Evolutionary conservation across 2,888 invertebrate species (phyloP).

Genomic region (Perizoma affinitatum): DNA sequence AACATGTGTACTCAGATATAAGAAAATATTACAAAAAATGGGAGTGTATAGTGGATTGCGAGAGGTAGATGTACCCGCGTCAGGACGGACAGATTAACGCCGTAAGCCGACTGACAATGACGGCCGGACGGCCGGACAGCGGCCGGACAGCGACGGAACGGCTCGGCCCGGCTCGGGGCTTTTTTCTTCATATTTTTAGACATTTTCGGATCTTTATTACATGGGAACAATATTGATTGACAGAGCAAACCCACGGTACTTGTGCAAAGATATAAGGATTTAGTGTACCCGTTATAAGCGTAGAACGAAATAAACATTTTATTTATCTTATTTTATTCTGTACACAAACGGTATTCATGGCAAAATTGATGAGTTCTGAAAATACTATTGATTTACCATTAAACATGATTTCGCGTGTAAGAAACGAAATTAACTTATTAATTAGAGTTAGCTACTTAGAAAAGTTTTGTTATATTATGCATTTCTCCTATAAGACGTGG

Average conservation of each 20-base stretch:
- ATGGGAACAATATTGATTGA: slow-evolving; percentile 28
- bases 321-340: too few species aligned
- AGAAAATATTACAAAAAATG: slow-evolving; percentile 24
- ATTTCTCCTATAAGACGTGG: too few species aligned
- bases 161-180: slow-evolving; percentile 8
- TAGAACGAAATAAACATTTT: not conserved
- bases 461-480: too few species aligned
- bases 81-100: slow-evolving; percentile 62
- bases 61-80: slow-evolving; percentile 45
- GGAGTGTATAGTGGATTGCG: slow-evolving; percentile 22
- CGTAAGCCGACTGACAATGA: slow-evolving; percentile 51
- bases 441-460: too few species aligned
- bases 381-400: too few species aligned
- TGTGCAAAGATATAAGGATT: slow-evolving; percentile 1
- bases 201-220: slow-evolving; percentile 22
- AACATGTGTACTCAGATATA: slow-evolving; percentile 15
- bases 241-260: not conserved
- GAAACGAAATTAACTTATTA: too few species aligned
- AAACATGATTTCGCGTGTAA: too few species aligned
- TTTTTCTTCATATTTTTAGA: slow-evolving; percentile 31
- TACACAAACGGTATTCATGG: too few species aligned
- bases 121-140: slow-evolving; percentile 25
- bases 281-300: not conserved
- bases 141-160: slow-evolving; percentile 16
- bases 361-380: too few species aligned